phyloP scores from a whole-genome alignment of 2,113 vertebrate species.

The Strigops habroptila region DNA sequence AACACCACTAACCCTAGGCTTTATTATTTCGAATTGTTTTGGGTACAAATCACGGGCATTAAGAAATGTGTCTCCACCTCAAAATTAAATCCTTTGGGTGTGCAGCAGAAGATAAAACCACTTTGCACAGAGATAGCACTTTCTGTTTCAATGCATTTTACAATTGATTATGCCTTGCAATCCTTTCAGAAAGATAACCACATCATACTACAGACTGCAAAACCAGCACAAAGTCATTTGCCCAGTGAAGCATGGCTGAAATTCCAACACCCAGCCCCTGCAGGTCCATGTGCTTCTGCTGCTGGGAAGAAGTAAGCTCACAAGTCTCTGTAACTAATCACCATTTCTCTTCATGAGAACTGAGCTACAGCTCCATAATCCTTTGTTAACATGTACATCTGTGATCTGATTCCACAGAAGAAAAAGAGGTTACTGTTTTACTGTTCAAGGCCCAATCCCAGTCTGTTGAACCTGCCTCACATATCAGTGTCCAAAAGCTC shows the following conservation, averaged over 20 bases:
- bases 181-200: background rate
- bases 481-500: background rate
- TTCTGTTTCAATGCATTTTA: conserved; percentile 35
- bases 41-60: background rate
- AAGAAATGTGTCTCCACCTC: conserved; percentile 13
- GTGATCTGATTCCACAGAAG: background rate
- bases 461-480: background rate
- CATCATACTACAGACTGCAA: background rate
- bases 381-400: background rate
- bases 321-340: conserved; percentile 2
- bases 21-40: background rate
- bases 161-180: background rate
- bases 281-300: background rate
- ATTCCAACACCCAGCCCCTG: background rate
- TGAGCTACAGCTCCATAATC: background rate
- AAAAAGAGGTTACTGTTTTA: background rate
- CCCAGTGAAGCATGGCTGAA: background rate
- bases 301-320: background rate
- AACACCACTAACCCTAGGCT: background rate
- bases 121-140: conserved; percentile 7
- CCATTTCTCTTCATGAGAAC: background rate
- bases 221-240: background rate
- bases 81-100: conserved; percentile 27
- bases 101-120: conserved; percentile 35
- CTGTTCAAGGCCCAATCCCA: background rate